Conservation (phyloP, 1,140 invertebrate species). For the Ephestia elutella region DNA sequence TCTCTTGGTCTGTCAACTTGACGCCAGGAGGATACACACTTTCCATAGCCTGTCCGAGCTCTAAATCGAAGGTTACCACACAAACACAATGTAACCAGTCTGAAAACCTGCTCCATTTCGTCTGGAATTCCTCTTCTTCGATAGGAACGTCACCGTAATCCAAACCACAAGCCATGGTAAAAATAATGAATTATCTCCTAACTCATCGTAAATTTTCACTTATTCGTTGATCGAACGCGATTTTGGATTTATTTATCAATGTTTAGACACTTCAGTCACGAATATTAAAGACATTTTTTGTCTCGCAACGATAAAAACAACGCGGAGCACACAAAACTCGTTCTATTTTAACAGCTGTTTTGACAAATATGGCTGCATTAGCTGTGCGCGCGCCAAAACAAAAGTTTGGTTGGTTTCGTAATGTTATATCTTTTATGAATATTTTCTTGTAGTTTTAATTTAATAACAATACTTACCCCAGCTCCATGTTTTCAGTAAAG, state of each 20-base stretch:
- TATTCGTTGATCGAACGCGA: constrained; percentile 15
- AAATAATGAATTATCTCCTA: background rate
- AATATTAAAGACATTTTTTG: constrained; percentile 36
- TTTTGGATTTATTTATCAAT: constrained; percentile 33
- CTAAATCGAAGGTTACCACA: constrained; percentile 98
- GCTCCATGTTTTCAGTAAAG: constrained; percentile 16
- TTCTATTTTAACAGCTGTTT: constrained; percentile 63
- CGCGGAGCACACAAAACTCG: constrained; percentile 31
- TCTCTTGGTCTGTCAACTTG: constrained; percentile 92
- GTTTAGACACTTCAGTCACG: constrained; percentile 23
- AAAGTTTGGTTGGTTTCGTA: constrained; percentile 28
- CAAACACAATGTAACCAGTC: constrained; percentile 98
- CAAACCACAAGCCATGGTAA: constrained; percentile 57
- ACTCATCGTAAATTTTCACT: background rate
- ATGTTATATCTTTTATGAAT: background rate
- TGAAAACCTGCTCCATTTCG: constrained; percentile 78
- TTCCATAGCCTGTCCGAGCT: constrained; percentile 97
- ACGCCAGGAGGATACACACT: constrained; percentile 90
- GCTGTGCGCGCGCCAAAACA: constrained; percentile 69
- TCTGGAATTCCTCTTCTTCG: constrained; percentile 53
- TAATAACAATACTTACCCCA: constrained; percentile 14
- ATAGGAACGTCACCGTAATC: constrained; percentile 47
- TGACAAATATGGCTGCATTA: constrained; percentile 63
- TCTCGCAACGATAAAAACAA: constrained; percentile 46
- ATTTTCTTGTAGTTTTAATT: background rate